phyloP scores from a whole-genome alignment of 2,888 invertebrate species.

The Philonicus albiceps region DNA sequence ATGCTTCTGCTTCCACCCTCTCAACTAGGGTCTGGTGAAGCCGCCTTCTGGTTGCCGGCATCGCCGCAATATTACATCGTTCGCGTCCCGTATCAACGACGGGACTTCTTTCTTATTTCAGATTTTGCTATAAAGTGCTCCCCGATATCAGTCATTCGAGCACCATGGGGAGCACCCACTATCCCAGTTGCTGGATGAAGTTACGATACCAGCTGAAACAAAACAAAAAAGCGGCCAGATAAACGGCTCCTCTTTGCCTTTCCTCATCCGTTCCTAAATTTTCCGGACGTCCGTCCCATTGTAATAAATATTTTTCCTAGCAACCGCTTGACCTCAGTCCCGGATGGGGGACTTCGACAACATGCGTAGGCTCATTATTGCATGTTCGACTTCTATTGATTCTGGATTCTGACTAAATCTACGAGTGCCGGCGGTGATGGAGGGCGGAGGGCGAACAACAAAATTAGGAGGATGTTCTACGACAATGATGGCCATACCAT shows the following conservation, averaged over 20 bases:
- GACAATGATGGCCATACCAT: slow-evolving; percentile 3
- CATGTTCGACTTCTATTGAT: slow-evolving; percentile 36
- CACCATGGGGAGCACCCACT: neutral
- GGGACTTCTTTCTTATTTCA: slow-evolving; percentile 23
- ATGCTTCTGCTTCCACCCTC: neutral
- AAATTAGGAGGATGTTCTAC: slow-evolving; percentile 19
- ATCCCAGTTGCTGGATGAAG: neutral
- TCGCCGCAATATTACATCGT: neutral
- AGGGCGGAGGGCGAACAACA: neutral
- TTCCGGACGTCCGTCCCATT: neutral
- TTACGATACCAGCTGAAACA: neutral
- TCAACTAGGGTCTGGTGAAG: neutral
- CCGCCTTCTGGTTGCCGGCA: neutral
- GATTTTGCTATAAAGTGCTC: slow-evolving; percentile 33
- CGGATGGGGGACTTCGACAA: neutral
- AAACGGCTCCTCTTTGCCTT: neutral
- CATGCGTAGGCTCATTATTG: slow-evolving; percentile 26
- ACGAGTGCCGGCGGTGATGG: neutral
- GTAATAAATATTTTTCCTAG: slow-evolving; percentile 36
- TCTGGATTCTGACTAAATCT: slow-evolving; percentile 10
- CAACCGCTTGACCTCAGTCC: slow-evolving; percentile 26
- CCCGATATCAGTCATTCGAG: slow-evolving; percentile 19
- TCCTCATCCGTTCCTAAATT: neutral
- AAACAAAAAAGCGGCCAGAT: neutral
- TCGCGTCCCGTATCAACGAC: neutral